A percentile compares a stretch with the other conserved stretches of the same genome.
These are phyloP conservation scores for Galerucella nymphaeae DNA, from an alignment of 2,888 invertebrate genomes.

Conservation along the genomic window DNA sequence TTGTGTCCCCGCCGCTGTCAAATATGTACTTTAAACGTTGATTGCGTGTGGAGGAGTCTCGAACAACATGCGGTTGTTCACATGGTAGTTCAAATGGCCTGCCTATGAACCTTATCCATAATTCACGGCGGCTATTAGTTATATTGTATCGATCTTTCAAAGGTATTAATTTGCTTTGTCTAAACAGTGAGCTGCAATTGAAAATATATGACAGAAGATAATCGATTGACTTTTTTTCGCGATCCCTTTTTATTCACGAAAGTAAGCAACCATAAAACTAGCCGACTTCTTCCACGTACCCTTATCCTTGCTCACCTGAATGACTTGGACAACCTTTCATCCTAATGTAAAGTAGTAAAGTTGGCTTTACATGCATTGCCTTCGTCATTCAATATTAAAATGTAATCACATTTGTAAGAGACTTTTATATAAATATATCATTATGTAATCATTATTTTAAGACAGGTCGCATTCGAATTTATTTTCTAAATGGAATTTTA, in stretches of 20 bases:
- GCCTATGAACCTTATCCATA: conserved; percentile 53
- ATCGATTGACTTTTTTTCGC: too few relatives aligned
- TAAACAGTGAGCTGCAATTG: conserved; percentile 14
- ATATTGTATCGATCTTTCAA: conserved; percentile 53
- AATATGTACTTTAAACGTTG: conserved; percentile 1
- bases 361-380: conserved; percentile 57
- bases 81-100: conserved; percentile 55
- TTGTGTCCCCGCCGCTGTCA: background rate
- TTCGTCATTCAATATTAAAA: conserved; percentile 61
- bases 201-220: background rate
- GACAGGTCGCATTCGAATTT: conserved; percentile 36
- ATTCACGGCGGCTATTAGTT: conserved; percentile 56
- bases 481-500: conserved; percentile 53
- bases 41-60: conserved; percentile 51
- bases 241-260: too few relatives aligned
- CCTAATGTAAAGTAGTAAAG: conserved; percentile 55
- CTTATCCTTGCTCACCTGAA: conserved; percentile 18
- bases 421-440: conserved; percentile 55
- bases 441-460: conserved; percentile 46
- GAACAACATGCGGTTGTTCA: conserved; percentile 54
- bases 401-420: conserved; percentile 63
- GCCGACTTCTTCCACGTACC: too few relatives aligned
- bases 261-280: too few relatives aligned
- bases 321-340: conserved; percentile 43
- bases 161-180: conserved; percentile 49